Conservation (phyloP, 2,888 invertebrate genomes). For the Agrotis puta region DNA sequence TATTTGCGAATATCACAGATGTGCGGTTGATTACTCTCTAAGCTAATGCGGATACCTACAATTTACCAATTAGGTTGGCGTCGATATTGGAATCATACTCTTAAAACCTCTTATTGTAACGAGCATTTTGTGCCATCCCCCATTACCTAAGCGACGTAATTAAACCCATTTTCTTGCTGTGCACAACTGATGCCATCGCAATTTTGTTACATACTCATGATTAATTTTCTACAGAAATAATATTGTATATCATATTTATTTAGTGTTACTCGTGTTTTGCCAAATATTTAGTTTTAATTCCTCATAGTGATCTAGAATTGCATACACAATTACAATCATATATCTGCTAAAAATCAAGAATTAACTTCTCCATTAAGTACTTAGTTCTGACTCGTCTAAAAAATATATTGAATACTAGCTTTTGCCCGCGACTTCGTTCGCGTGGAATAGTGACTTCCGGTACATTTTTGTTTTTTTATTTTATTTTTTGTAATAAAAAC, state of each 20-base stretch:
- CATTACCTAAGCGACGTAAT: not conserved
- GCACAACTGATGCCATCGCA: constrained; percentile 17
- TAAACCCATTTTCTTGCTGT: constrained; percentile 1
- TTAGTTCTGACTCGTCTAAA: too few species aligned
- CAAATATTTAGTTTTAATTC: not conserved
- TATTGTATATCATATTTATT: not conserved
- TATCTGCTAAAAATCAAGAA: not conserved
- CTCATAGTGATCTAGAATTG: not conserved
- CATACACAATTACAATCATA: not conserved
- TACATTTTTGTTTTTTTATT: too few species aligned
- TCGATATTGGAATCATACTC: not conserved
- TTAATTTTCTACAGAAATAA: not conserved
- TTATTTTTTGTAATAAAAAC: too few species aligned
- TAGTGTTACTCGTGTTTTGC: not conserved
- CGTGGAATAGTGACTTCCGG: too few species aligned
- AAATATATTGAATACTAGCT: too few species aligned
- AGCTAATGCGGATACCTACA: not conserved
- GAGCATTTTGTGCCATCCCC: not conserved
- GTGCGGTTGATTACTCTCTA: not conserved
- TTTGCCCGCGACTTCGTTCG: too few species aligned
- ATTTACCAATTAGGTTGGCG: not conserved
- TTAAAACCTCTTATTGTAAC: not conserved
- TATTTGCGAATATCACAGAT: not conserved
- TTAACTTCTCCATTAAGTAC: too few species aligned
- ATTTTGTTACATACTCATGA: not conserved